Conservation (phyloP, 2,113 vertebrate genomes). For the Hylia prasina region DNA sequence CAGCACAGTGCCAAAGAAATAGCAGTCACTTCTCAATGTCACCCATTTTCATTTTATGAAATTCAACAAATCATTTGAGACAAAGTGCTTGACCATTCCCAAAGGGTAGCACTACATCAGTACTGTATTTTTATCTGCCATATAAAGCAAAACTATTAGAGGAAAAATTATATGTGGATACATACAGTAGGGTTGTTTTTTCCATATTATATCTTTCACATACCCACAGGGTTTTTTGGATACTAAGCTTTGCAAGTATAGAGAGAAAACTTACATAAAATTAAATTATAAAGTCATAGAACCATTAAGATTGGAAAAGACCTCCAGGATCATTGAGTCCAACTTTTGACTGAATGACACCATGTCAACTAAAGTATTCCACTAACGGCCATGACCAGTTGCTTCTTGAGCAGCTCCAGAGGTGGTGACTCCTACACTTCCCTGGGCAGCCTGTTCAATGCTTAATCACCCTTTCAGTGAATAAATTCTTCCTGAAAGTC, state of each 20-base stretch:
- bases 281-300: background rate
- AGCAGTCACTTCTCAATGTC: background rate
- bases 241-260: background rate
- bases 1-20: background rate
- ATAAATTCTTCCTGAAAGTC: background rate
- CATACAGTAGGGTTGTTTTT: background rate
- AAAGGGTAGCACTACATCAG: background rate
- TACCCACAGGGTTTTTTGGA: fast-evolving
- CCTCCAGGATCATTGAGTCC: background rate
- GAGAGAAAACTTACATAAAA: background rate
- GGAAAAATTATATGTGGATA: background rate
- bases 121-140: background rate
- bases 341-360: background rate
- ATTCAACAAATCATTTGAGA: background rate
- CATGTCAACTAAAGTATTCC: background rate
- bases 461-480: background rate
- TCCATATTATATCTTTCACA: background rate
- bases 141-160: background rate
- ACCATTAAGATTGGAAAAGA: background rate
- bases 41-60: background rate
- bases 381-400: background rate
- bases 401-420: background rate
- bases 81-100: background rate
- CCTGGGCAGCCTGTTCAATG: background rate
- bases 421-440: background rate